Percentiles rank a stretch among this genome's conserved stretches.
phyloP scores from a whole-genome alignment of 1,140 invertebrate species.

The Meloidogyne hapla region DNA sequence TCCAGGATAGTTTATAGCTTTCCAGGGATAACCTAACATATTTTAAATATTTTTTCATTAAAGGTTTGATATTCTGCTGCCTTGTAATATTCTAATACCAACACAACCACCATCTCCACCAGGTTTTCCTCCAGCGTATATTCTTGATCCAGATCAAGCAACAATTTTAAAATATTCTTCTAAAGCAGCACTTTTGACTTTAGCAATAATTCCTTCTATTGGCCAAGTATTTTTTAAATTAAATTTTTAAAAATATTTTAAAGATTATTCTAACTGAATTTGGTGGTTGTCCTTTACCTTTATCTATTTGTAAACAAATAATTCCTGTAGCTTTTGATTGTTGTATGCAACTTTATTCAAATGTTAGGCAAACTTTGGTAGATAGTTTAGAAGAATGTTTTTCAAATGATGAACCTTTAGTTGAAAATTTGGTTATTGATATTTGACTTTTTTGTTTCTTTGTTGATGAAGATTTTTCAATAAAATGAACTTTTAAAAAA shows the following conservation, averaged over 20 bases:
- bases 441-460: no score
- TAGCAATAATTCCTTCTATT: conserved; percentile 30
- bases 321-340: conserved; percentile 3
- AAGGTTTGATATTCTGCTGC: conserved; percentile 44
- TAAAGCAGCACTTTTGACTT: conserved; percentile 14
- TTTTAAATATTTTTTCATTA: neutral
- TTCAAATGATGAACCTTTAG: no score
- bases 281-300: neutral
- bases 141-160: conserved; percentile 14
- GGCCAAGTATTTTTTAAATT: conserved; percentile 9
- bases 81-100: conserved; percentile 35
- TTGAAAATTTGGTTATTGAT: no score
- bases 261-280: neutral
- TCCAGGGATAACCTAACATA: no score
- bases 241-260: neutral
- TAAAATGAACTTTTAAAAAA: no score
- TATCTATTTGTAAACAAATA: neutral
- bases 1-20: neutral
- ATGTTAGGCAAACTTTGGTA: neutral
- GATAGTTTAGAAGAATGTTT: neutral
- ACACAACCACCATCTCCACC: neutral
- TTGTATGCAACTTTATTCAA: neutral
- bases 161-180: conserved; percentile 18
- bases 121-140: neutral
- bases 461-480: no score